phyloP scores from a whole-genome alignment of 2,797 vertebrate genomes.

The Hapalemur alaotrensis region DNA sequence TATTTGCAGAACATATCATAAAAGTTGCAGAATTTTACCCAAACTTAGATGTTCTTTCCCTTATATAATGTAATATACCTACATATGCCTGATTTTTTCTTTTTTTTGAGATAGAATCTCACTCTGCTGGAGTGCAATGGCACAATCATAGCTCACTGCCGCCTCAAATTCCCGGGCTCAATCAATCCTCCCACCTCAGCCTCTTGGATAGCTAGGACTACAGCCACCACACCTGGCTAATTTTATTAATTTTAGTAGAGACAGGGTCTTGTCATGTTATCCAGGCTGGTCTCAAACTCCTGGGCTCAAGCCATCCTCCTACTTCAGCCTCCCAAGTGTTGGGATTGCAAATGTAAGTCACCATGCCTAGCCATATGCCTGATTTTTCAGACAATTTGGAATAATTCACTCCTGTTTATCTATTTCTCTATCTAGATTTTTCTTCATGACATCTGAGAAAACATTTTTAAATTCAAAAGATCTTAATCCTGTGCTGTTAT shows the following conservation, averaged over 20 bases:
- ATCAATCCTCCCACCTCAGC: not conserved
- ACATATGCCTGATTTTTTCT: not conserved
- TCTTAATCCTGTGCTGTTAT: not conserved
- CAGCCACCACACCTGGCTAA: not conserved
- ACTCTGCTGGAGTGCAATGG: not conserved
- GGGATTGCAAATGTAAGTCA: not conserved
- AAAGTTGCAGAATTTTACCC: not conserved
- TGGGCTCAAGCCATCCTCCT: not conserved
- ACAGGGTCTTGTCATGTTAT: not conserved
- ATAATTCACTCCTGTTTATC: not conserved
- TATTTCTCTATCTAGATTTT: not conserved
- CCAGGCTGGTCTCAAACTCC: not conserved
- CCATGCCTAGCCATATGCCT: not conserved
- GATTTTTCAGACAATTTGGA: not conserved
- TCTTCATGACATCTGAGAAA: not conserved
- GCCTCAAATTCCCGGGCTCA: not conserved
- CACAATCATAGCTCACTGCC: not conserved
- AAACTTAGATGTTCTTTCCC: not conserved
- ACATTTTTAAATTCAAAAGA: not conserved
- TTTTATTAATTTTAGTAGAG: not conserved
- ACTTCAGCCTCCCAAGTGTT: not conserved
- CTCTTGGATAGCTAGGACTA: not conserved
- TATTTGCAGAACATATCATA: not conserved
- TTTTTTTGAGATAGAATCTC: not conserved
- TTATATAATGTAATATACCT: not conserved